These are phyloP conservation scores for Calephelis virginiensis DNA, from an alignment of 1,140 invertebrate species.

Conservation along the genomic window DNA sequence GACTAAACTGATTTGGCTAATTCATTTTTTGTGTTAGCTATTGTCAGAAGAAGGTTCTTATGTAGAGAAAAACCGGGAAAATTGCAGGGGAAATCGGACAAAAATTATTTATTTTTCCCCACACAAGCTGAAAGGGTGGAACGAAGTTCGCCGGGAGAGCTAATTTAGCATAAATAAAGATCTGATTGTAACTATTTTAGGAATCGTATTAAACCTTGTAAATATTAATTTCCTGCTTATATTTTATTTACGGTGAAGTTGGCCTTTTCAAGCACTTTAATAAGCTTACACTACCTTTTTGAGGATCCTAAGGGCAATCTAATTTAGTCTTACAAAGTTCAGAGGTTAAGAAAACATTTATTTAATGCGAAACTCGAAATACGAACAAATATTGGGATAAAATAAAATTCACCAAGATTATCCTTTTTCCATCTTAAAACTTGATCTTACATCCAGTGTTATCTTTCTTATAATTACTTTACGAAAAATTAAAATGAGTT, in stretches of 20 bases:
- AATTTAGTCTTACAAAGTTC: conserved; percentile 27
- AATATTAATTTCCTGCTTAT: conserved; percentile 3
- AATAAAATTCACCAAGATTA: background rate
- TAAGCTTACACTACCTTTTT: conserved; percentile 27
- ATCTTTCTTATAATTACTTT: no score
- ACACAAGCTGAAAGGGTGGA: no score
- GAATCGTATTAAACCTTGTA: background rate
- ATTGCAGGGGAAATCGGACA: no score
- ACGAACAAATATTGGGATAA: background rate
- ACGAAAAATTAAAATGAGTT: no score
- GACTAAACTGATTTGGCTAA: no score
- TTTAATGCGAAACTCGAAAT: background rate
- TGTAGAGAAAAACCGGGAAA: no score
- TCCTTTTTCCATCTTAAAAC: background rate
- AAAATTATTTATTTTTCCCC: no score
- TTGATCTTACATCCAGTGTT: no score
- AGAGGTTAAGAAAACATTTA: conserved; percentile 24
- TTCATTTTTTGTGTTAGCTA: no score
- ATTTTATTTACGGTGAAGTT: conserved; percentile 3
- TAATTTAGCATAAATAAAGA: no score
- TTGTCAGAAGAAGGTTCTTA: no score
- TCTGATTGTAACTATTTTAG: background rate
- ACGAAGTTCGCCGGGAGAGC: no score
- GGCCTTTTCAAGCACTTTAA: conserved; percentile 22
- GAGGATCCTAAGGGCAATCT: conserved; percentile 28